phyloP scores from a whole-genome alignment of 2,797 vertebrate genomes.

The Chelonia mydas region DNA sequence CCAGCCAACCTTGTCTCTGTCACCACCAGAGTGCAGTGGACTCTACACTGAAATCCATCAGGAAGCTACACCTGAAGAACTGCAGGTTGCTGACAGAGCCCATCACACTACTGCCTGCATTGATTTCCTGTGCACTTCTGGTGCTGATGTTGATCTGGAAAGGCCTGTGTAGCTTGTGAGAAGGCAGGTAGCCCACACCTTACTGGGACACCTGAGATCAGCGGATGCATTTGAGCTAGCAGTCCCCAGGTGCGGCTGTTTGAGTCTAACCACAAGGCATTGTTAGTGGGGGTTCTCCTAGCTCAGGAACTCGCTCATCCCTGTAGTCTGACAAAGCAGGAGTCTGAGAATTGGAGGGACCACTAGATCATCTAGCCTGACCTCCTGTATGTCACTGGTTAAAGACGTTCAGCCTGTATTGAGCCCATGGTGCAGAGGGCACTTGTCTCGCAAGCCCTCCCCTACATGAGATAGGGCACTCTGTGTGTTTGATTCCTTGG shows the following conservation, averaged over 20 bases:
- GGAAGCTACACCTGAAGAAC: neutral
- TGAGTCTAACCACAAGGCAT: neutral
- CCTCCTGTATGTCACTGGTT: neutral
- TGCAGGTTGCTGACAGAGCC: neutral
- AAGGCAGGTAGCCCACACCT: neutral
- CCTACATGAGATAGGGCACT: neutral
- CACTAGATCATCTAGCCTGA: neutral
- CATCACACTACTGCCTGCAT: neutral
- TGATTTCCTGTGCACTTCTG: neutral
- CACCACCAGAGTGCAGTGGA: neutral
- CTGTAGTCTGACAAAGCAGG: neutral
- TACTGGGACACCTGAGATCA: neutral
- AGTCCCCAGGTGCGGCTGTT: neutral
- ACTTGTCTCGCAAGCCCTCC: neutral
- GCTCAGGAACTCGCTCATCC: neutral
- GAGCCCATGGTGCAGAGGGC: neutral
- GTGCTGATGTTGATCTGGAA: neutral
- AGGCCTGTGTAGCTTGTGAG: neutral
- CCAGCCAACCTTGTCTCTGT: neutral
- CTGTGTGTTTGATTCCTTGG: neutral
- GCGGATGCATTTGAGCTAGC: neutral
- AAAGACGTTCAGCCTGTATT: neutral
- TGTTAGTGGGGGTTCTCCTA: neutral
- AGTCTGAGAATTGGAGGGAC: neutral
- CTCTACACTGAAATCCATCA: rapidly evolving